phyloP scores from a whole-genome alignment of 2,113 vertebrate species.

The Odocoileus hemionus region DNA sequence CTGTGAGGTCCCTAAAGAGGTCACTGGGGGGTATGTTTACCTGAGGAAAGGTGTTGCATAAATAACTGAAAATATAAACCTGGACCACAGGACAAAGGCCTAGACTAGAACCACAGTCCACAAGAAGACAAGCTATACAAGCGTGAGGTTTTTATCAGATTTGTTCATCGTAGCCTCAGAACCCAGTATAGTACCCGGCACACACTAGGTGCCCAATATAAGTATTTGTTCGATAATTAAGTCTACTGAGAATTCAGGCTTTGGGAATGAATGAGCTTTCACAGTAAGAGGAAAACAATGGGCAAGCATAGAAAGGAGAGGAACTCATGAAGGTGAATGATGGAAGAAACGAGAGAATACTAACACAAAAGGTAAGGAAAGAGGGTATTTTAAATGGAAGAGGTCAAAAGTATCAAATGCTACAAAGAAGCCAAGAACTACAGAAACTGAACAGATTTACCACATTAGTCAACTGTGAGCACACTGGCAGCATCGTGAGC shows the following conservation, averaged over 20 bases:
- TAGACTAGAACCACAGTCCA: neutral
- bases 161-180: neutral
- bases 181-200: neutral
- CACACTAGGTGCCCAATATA: neutral
- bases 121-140: neutral
- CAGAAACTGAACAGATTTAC: neutral
- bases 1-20: neutral
- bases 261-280: neutral
- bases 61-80: neutral
- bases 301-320: neutral
- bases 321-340: neutral
- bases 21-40: neutral
- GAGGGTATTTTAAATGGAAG: neutral
- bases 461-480: neutral
- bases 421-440: neutral
- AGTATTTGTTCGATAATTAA: neutral
- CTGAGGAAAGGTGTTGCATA: neutral
- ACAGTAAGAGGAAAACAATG: neutral
- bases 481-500: neutral
- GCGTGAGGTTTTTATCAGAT: neutral
- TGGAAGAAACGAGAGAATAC: neutral
- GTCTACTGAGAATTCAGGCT: neutral
- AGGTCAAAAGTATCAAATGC: neutral
- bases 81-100: neutral
- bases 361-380: neutral